phyloP scores from a whole-genome alignment of 1,140 invertebrate genomes.

The Rhyzopertha dominica region DNA sequence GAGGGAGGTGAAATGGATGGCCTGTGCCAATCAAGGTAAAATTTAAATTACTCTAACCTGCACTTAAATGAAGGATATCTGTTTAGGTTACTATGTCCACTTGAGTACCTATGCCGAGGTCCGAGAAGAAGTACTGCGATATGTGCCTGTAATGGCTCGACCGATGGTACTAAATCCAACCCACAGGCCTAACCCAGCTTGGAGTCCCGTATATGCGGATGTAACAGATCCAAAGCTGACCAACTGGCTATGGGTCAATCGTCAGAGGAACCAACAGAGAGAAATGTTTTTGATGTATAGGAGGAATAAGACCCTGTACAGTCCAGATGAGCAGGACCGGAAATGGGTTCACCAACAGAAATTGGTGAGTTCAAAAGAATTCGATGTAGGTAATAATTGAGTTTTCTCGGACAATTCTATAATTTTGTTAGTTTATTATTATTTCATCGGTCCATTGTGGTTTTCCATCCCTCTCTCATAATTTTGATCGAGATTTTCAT shows the following conservation, averaged over 20 bases:
- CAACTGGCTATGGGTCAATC: conserved; percentile 65
- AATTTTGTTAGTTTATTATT: no score
- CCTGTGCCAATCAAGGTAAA: conserved; percentile 72
- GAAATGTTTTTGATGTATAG: conserved; percentile 51
- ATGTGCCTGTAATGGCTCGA: conserved; percentile 73
- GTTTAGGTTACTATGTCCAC: conserved; percentile 71
- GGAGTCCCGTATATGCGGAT: conserved; percentile 74
- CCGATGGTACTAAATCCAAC: conserved; percentile 62
- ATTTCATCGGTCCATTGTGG: no score
- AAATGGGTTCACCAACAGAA: conserved; percentile 49
- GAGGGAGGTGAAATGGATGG: conserved; percentile 79
- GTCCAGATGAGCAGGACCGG: conserved; percentile 49
- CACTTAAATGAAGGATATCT: conserved; percentile 3
- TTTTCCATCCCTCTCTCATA: no score
- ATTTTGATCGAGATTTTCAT: no score
- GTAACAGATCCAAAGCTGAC: conserved; percentile 67
- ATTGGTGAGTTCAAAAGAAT: conserved; percentile 33
- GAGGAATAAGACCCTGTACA: conserved; percentile 44
- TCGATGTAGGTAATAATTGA: not conserved
- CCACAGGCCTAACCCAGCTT: conserved; percentile 59
- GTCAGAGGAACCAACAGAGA: conserved; percentile 57
- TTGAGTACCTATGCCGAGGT: conserved; percentile 79
- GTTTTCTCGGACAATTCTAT: not conserved
- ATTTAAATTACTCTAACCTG: not conserved
- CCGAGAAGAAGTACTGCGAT: conserved; percentile 75